Evolutionary conservation across 2,113 vertebrate genomes (phyloP), one percentile per base, ranked within the genome.

Genomic region (Gopherus evgoodei): DNA sequence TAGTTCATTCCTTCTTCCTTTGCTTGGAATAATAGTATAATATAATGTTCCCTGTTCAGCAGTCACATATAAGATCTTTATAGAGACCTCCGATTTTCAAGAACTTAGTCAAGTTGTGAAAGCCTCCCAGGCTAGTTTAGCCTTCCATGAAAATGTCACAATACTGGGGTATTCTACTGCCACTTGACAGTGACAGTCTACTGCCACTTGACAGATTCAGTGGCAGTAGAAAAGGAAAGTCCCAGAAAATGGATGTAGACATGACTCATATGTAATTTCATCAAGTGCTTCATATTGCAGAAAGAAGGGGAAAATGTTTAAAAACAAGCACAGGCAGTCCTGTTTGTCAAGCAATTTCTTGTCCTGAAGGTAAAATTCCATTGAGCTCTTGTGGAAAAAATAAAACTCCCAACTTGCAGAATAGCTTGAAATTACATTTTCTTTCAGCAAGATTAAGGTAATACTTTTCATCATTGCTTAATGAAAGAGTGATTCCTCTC

Each of bases 291-390:
- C 52, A 5, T 81, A 75, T 11, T 87, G 78, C 4, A 3, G 12
- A 50, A 81, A 83, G 96, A 75, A 53, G 72, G 57, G 44, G 1
- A 0, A 1, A 42, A 85, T 21, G 1, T 88, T 93, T 94, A 75
- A 92, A 94, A 85, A 31, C 21, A 90, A 7, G 16, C 16, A 50
- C 3, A 52, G 57, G 75, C 24, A 47, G 1, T 2, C 93, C 35
- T 44, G n/a, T 21, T 38, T 72, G 38, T 13, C 22, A 83, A 5
- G 1, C 81, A 22, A 79, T 87, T 92, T 92, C 8, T 75, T 95
- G 84, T 87, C 19, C 8, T 83, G 44, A 91, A 90, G 81, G 29
- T 87, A 92, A 83, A 95, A 96, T 92, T 95, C 84, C 29, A 27
- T 19, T 79, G 87, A 57, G 1, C 4, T 86, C 49, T 10, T 22